A percentile compares a stretch with the other conserved stretches of the same genome.
Evolutionary conservation across 1,140 invertebrate genomes (phyloP).

Genomic region (Cherax destructor): DNA sequence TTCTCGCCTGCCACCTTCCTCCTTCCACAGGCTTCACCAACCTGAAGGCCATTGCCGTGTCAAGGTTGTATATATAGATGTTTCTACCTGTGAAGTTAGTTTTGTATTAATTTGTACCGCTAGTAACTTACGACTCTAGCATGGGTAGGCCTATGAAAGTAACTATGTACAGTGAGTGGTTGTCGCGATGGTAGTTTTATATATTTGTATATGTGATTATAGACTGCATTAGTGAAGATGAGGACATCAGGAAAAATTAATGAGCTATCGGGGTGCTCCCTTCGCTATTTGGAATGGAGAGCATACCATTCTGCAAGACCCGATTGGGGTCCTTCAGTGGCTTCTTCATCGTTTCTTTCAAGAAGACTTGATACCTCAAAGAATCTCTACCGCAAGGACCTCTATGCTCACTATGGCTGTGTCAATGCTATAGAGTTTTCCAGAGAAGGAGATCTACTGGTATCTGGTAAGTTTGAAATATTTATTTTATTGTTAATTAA

Average conservation of each 20-base stretch:
- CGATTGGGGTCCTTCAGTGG: constrained; percentile 42
- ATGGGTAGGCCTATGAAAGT: neutral
- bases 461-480: constrained; percentile 83
- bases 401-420: constrained; percentile 94
- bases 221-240: constrained; percentile 25
- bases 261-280: constrained; percentile 44
- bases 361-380: constrained; percentile 72
- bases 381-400: constrained; percentile 88
- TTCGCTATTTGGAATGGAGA: constrained; percentile 42
- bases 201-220: neutral
- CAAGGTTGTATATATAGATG: neutral
- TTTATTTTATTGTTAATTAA: neutral
- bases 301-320: constrained; percentile 48
- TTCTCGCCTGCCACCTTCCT: too few relatives aligned
- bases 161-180: neutral
- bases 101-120: neutral
- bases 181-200: neutral
- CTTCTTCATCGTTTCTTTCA: constrained; percentile 72
- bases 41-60: neutral
- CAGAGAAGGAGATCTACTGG: constrained; percentile 87
- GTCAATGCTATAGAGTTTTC: constrained; percentile 98
- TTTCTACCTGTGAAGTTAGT: neutral
- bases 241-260: constrained; percentile 39
- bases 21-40: neutral
- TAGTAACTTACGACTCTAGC: neutral